These are phyloP conservation scores for Nannoperca obscura DNA, from an alignment of 2,797 vertebrate species.

Conservation along the genomic window DNA sequence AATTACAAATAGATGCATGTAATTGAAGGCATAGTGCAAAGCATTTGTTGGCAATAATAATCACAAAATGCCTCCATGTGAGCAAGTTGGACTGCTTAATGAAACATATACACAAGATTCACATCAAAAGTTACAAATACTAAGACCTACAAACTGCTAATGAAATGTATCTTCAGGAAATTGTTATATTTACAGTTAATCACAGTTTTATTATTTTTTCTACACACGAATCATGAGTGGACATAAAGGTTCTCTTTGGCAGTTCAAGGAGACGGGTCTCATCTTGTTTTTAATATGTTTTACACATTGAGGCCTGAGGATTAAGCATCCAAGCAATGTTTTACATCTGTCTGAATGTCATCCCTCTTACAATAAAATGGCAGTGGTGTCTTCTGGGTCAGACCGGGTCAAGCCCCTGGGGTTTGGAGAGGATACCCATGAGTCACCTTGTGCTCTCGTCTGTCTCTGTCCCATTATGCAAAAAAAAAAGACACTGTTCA, in stretches of 20 bases:
- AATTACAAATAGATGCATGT: no score
- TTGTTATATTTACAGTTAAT: background rate
- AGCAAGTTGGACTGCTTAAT: background rate
- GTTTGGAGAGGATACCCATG: background rate
- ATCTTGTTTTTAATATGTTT: constrained; percentile 5
- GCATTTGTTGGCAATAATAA: background rate
- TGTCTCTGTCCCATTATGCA: background rate
- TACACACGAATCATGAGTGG: background rate
- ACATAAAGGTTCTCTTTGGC: background rate
- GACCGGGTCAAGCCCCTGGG: constrained; percentile 17
- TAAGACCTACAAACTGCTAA: background rate
- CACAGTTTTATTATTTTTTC: background rate
- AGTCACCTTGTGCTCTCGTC: background rate
- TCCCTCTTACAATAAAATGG: constrained; percentile 18
- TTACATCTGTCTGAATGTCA: constrained; percentile 26
- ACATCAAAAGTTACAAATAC: background rate
- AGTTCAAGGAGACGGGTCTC: background rate
- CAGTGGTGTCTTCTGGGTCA: constrained; percentile 19
- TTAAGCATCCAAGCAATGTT: background rate
- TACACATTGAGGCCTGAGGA: background rate
- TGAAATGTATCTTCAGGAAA: background rate
- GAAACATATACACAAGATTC: background rate
- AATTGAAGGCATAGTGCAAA: no score
- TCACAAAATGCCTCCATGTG: background rate
- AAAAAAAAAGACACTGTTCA: background rate